Evolutionary conservation across 2,888 invertebrate genomes (phyloP).

Genomic region (Neocrepidodera transversa): DNA sequence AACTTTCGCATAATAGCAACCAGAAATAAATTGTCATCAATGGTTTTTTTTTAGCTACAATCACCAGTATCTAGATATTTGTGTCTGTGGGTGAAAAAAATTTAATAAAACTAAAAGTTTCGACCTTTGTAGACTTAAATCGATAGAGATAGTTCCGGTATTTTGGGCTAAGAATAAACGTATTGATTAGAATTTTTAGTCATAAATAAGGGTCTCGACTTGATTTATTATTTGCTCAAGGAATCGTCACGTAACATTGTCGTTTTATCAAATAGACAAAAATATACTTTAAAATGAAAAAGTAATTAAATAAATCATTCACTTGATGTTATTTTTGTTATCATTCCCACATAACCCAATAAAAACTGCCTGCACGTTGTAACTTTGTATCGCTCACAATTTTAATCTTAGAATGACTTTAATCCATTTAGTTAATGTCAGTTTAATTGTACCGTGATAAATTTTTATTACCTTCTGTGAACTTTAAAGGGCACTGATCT

Average conservation of each 20-base stretch:
- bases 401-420: conserved; percentile 9
- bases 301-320: too few relatives aligned
- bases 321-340: too few relatives aligned
- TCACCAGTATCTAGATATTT: too few relatives aligned
- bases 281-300: too few relatives aligned
- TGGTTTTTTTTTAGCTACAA: too few relatives aligned
- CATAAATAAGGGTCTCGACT: conserved; percentile 3
- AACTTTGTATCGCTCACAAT: neutral
- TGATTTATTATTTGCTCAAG: too few relatives aligned
- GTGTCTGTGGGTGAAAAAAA: too few relatives aligned
- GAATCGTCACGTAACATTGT: neutral
- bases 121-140: too few relatives aligned
- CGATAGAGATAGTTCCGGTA: conserved; percentile 4
- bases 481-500: conserved; percentile 28
- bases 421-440: conserved; percentile 18
- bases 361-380: neutral
- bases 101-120: too few relatives aligned
- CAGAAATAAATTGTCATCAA: too few relatives aligned
- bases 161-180: conserved; percentile 10
- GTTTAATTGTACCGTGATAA: conserved; percentile 21
- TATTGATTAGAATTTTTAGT: conserved; percentile 1
- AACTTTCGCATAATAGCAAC: too few relatives aligned
- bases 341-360: too few relatives aligned
- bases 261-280: neutral
- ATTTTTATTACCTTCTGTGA: conserved; percentile 17